These are phyloP conservation scores for Ellobius talpinus DNA, from an alignment of 2,113 vertebrate species.

Conservation along the genomic window DNA sequence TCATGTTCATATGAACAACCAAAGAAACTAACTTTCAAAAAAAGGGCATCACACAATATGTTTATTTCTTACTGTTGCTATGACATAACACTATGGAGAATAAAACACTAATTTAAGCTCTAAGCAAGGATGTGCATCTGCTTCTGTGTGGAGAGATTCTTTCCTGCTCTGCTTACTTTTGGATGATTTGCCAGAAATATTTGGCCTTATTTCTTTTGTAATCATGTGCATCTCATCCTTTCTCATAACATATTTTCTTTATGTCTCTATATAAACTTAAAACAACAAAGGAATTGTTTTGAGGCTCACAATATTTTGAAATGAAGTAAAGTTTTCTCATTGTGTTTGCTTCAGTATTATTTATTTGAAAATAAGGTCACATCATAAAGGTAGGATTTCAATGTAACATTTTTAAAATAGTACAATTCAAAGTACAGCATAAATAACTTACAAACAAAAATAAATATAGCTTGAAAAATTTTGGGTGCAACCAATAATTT, in stretches of 20 bases:
- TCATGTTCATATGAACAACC: background rate
- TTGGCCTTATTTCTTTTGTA: background rate
- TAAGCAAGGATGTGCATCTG: accelerated
- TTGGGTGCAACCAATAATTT: background rate
- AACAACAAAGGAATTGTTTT: background rate
- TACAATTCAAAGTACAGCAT: background rate
- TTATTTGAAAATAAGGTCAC: background rate
- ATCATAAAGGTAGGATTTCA: background rate
- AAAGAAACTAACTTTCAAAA: background rate
- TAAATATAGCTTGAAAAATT: background rate
- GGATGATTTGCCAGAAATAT: background rate
- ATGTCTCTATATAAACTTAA: background rate
- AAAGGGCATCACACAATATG: background rate
- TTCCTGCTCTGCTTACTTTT: background rate
- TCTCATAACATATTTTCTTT: background rate
- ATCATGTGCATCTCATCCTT: background rate
- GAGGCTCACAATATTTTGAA: background rate
- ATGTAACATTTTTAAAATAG: background rate
- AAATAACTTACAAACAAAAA: background rate
- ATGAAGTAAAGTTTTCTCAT: background rate
- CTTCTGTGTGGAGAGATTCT: background rate
- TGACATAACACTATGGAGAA: background rate
- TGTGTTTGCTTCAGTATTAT: background rate
- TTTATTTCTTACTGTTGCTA: background rate
- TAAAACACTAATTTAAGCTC: background rate